Evolutionary conservation across 2,113 vertebrate genomes (phyloP).

Genomic region (Serinus canaria): DNA sequence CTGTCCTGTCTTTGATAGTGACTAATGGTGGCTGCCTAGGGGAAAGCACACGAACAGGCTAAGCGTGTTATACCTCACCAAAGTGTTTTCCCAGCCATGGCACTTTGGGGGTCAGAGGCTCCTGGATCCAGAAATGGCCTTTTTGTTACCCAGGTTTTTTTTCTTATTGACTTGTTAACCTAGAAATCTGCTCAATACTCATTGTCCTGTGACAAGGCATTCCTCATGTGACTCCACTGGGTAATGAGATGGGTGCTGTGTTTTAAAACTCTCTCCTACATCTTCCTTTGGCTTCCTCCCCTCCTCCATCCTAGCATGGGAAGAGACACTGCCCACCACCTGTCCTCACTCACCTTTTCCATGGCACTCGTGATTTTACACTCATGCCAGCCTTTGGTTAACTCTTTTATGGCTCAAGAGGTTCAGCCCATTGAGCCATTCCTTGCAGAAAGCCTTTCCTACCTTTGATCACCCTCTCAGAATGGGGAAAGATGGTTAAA

Average conservation of each 20-base stretch:
- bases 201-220: background rate
- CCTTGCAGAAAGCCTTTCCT: background rate
- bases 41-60: background rate
- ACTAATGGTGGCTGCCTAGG: background rate
- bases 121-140: background rate
- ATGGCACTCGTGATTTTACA: background rate
- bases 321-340: background rate
- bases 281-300: background rate
- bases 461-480: background rate
- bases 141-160: background rate
- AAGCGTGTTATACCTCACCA: background rate
- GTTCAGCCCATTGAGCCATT: background rate
- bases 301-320: background rate
- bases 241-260: background rate
- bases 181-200: background rate
- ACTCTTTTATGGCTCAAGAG: background rate
- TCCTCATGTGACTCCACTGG: background rate
- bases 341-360: background rate
- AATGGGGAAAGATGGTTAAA: background rate
- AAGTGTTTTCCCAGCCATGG: background rate
- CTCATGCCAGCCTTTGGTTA: background rate
- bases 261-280: background rate
- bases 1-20: conserved; percentile 22
- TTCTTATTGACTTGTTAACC: background rate
- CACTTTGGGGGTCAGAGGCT: background rate